Evolutionary conservation across 2,113 vertebrate species (phyloP), one percentile per base, ranked within the genome.

Genomic region (Pseudois nayaur): DNA sequence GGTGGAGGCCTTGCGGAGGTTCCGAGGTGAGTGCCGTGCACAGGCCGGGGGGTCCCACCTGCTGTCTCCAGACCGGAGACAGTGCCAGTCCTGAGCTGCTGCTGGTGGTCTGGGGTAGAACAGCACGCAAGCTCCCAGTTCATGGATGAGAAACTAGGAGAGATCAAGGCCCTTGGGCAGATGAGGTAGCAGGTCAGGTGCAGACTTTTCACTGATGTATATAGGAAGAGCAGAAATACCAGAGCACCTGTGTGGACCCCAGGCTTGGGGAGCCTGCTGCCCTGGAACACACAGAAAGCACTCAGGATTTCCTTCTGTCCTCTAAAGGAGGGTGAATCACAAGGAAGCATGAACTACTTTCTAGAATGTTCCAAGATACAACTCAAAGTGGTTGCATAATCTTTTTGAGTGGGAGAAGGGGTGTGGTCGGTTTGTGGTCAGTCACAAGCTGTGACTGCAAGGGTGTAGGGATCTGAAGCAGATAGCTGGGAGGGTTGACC

Each of bases 1-100:
- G 91, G 94, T 98, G 71, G 98, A 98, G 87, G 96, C 94, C 19
- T 89, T 98, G 84, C 93, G 59, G 85, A 95, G 91, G 50, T 98
- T 98, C 86, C 97, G 93, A 98, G 98, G 98, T 98, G 50, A 67
- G 98, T 5, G 19, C 23, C 1, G 2, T 23, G 16, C 15, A 5
- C 14, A 8, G 23, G 9, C 33, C 2, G 1, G 27, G 60, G 29
- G 13, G 5, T 76, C 36, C 10, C 5, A 9, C 74, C 25, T 9
- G 4, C 33, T 64, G 60, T 50, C n/a, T 83, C 59, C 62, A 31
- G 17, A 45, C 45, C 55, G 52, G n/a, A 31, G 29, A 33, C 4
- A 4, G 50, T 25, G 4, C 21, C 4, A 19, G 15, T 40, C 78
- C 54, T 9, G 19, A 21, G 50, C 27, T 21, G 3, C 40, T 62